Conservation (phyloP, 1,140 invertebrate genomes). For the Cherax quadricarinatus region DNA sequence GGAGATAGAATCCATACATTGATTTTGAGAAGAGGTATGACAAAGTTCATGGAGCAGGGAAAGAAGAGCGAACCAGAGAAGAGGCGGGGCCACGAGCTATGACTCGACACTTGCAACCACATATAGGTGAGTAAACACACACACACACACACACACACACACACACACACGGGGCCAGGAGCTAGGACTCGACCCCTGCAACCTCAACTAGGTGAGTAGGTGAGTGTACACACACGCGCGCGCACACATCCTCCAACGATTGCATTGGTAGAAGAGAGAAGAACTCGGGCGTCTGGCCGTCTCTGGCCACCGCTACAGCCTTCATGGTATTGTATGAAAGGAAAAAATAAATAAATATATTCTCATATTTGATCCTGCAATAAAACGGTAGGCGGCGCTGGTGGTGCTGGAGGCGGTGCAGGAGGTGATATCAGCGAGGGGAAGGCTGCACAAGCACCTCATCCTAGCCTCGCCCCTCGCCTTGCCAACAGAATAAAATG, state of each 20-base stretch:
- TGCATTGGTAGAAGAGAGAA: background rate
- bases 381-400: background rate
- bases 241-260: background rate
- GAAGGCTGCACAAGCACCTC: background rate
- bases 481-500: background rate
- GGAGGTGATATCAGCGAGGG: background rate
- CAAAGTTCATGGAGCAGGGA: too few species aligned
- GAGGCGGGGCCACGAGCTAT: too few species aligned
- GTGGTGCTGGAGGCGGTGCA: background rate
- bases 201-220: too few species aligned
- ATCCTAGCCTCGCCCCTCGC: background rate
- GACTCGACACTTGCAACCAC: too few species aligned
- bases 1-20: too few species aligned
- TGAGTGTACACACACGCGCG: background rate
- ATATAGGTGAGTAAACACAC: too few species aligned
- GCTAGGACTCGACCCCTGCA: too few species aligned
- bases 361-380: background rate
- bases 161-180: too few species aligned
- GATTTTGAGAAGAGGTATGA: too few species aligned
- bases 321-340: background rate
- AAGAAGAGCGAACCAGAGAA: too few species aligned
- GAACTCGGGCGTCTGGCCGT: background rate
- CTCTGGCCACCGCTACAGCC: background rate
- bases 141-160: too few species aligned
- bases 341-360: background rate